A percentile compares a stretch with the other conserved stretches of the same genome.
Evolutionary conservation across 2,888 invertebrate genomes (phyloP).

Genomic region (Phorcus lineatus): DNA sequence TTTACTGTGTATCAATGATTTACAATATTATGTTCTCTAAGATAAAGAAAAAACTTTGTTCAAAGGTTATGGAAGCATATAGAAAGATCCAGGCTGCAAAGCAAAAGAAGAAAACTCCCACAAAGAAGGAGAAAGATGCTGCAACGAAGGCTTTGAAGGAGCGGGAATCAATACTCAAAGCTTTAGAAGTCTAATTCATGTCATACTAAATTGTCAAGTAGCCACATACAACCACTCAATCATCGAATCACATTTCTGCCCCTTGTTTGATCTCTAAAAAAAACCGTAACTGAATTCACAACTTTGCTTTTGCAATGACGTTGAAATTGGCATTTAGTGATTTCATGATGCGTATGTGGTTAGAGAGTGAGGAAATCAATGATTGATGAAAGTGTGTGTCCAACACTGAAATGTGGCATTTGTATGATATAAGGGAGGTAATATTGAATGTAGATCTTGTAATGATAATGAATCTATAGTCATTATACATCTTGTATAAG

Average conservation of each 20-base stretch:
- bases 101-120: conserved; percentile 87
- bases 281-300: no score
- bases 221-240: no score
- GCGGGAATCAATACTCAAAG: conserved; percentile 73
- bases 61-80: conserved; percentile 86
- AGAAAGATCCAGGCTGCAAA: conserved; percentile 87
- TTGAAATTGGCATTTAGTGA: background rate
- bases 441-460: no score
- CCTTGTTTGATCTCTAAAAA: no score
- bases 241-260: background rate
- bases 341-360: background rate
- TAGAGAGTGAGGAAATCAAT: no score
- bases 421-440: no score
- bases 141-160: conserved; percentile 85
- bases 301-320: background rate
- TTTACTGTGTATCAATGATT: no score
- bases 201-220: background rate
- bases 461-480: no score
- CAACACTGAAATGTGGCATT: no score
- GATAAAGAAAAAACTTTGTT: background rate
- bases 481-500: no score
- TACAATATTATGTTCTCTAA: no score
- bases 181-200: conserved; percentile 49
- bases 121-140: conserved; percentile 87
- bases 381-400: no score